Percentiles rank a stretch among this genome's conserved stretches.
phyloP scores from a whole-genome alignment of 2,888 invertebrate genomes.

The Bimastos eiseni region DNA sequence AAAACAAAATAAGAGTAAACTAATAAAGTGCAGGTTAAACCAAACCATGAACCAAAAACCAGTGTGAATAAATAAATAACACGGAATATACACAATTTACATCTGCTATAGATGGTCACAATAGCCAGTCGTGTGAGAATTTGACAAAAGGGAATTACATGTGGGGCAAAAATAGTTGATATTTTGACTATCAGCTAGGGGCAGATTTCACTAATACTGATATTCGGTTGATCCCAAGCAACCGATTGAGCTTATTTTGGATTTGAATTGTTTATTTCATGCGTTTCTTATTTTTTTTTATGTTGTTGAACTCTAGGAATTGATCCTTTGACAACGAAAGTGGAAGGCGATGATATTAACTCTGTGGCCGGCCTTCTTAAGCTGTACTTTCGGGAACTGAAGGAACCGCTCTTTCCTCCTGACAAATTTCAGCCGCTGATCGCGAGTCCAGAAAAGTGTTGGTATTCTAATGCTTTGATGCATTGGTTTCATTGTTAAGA shows the following conservation, averaged over 20 bases:
- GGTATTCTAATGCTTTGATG: neutral
- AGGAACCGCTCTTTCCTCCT: conserved; percentile 88
- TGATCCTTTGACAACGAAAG: conserved; percentile 84
- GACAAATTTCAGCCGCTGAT: conserved; percentile 87
- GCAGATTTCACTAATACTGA: neutral
- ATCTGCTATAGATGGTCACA: neutral
- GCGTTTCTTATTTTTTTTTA: neutral
- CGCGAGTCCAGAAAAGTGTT: conserved; percentile 65
- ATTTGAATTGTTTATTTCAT: neutral
- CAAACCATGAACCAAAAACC: neutral
- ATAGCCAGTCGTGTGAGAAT: neutral
- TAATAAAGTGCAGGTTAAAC: neutral
- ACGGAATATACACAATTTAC: neutral
- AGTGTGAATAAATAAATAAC: neutral
- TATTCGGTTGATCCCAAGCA: neutral
- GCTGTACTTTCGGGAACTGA: conserved; percentile 84
- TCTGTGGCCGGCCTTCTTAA: conserved; percentile 87
- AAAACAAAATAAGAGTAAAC: neutral
- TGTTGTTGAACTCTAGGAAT: conserved; percentile 65
- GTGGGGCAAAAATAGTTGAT: neutral
- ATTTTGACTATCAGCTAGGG: neutral
- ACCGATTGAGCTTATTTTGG: neutral
- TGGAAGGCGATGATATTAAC: conserved; percentile 90
- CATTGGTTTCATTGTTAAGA: no score
- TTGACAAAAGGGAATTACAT: no score